Conservation (phyloP, 1,140 invertebrate genomes). For the Drosophila carrolli region DNA sequence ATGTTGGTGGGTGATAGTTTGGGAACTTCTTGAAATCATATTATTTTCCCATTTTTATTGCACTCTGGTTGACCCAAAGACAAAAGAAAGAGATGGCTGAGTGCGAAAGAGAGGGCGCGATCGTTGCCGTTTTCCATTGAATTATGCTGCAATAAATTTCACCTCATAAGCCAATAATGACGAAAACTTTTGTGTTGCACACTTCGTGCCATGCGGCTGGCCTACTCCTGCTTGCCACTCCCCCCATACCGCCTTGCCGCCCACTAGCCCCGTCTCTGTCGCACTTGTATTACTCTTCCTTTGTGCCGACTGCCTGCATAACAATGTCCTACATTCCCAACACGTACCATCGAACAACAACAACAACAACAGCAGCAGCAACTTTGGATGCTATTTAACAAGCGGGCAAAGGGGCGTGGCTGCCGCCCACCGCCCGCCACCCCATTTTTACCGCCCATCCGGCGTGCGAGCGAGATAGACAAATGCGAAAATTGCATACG, state of each 20-base stretch:
- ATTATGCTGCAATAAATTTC: constrained; percentile 81
- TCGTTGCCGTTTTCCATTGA: constrained; percentile 47
- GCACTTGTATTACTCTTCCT: constrained; percentile 21
- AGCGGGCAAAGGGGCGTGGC: constrained; percentile 33
- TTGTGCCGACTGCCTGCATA: constrained; percentile 62
- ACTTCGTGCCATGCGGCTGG: constrained; percentile 61
- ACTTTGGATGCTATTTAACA: constrained; percentile 69
- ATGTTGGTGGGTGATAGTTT: background rate
- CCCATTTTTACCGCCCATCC: background rate
- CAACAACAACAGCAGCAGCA: constrained; percentile 30
- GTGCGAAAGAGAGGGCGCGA: background rate
- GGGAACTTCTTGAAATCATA: background rate
- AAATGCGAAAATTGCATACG: constrained; percentile 78
- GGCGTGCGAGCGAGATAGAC: constrained; percentile 28
- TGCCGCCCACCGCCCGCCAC: background rate
- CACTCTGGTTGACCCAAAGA: constrained; percentile 1
- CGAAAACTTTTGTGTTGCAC: constrained; percentile 80
- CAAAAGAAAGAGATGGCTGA: background rate
- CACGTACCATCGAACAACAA: constrained; percentile 69
- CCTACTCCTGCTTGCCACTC: constrained; percentile 26
- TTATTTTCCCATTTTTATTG: background rate
- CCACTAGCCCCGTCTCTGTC: background rate
- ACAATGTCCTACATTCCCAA: constrained; percentile 78
- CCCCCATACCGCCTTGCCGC: background rate
- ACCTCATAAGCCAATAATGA: constrained; percentile 82